phyloP scores from a whole-genome alignment of 1,140 invertebrate species.

The Akabosia matsudoensis region DNA sequence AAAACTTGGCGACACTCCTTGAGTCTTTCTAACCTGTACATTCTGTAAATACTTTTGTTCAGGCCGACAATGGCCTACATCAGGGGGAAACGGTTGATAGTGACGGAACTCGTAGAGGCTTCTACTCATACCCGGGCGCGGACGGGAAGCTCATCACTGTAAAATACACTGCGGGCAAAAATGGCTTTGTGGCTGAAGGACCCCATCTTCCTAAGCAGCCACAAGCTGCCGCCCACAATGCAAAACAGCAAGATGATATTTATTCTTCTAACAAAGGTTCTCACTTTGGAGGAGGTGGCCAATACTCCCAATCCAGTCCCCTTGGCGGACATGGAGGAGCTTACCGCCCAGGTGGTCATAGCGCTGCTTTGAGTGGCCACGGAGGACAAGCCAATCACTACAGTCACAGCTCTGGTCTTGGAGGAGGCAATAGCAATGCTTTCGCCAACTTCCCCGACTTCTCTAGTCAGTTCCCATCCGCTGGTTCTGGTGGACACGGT shows the following conservation, averaged over 20 bases:
- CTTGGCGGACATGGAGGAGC: not conserved
- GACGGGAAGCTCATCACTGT: slow-evolving; percentile 54
- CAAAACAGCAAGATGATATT: slow-evolving; percentile 36
- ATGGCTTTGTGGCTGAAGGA: slow-evolving; percentile 48
- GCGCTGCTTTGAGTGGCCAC: not conserved
- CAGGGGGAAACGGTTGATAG: slow-evolving; percentile 63
- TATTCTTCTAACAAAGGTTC: not conserved
- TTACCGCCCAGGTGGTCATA: not conserved
- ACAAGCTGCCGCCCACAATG: slow-evolving; percentile 28
- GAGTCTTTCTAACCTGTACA: not conserved
- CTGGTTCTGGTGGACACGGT: not conserved
- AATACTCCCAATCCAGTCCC: not conserved
- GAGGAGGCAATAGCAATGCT: not conserved
- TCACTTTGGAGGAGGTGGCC: slow-evolving; percentile 6
- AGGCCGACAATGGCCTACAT: slow-evolving; percentile 62
- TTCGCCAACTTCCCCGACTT: slow-evolving; percentile 5
- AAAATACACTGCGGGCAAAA: slow-evolving; percentile 56
- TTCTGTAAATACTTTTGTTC: not conserved
- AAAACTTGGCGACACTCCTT: too few relatives aligned
- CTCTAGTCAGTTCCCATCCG: not conserved
- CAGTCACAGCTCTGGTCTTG: slow-evolving; percentile 6
- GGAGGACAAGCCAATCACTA: slow-evolving; percentile 1
- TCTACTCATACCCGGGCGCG: slow-evolving; percentile 61
- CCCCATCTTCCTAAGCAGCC: slow-evolving; percentile 44
- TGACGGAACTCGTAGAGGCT: slow-evolving; percentile 62